Base-by-base conservation (phyloP, 1,140 invertebrate genomes). In the Nebria ingens region DNA sequence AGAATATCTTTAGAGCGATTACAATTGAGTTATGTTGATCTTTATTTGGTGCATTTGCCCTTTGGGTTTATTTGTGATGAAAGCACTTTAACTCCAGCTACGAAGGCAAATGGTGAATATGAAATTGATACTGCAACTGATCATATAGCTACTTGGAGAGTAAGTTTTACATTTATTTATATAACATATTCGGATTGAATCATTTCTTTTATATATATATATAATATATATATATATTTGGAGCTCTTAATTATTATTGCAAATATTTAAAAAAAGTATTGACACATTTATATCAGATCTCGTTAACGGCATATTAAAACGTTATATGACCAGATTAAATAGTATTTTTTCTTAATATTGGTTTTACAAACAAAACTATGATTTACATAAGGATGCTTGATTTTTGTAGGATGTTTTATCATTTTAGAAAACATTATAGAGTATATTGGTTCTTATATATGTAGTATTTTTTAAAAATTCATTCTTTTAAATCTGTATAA, bases 11-110 rank as follows among this genome's bases (percentile, higher is more conserved):
- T 87, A 34, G 60, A 73, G 23, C 70, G 69, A 49, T 69, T 87
- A 19, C 70, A 80, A 25, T 60, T 84, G 29, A 75, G 80, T 29
- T 87, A 86, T 60, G 76, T 87, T 1, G 85, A 88, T 65, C 68
- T 87, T 1, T 87, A 87, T 65, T 68, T 88, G 17, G 77, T 86
- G 61, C 84, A 88, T 65, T 75, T 78, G 62, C 85, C 85, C 1
- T 78, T 82, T 62, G 76, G 74, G 19, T 79, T 79, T 49, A 61
- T 67, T 29, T 69, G 65, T 51, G 62, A 72, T 19, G 61, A 70
- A 21, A 58, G 64, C 2, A 61, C 62, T 21, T 61, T 65, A 11
- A 53, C 70, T 1, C 56, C 74, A 22, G 65, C 71, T 1, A 65
- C 66, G 19, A 65, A 75, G 34, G 68, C 69, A 53, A 65, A 73